Evolutionary conservation across 2,797 vertebrate species (phyloP).

Genomic region (Manis pentadactyla): DNA sequence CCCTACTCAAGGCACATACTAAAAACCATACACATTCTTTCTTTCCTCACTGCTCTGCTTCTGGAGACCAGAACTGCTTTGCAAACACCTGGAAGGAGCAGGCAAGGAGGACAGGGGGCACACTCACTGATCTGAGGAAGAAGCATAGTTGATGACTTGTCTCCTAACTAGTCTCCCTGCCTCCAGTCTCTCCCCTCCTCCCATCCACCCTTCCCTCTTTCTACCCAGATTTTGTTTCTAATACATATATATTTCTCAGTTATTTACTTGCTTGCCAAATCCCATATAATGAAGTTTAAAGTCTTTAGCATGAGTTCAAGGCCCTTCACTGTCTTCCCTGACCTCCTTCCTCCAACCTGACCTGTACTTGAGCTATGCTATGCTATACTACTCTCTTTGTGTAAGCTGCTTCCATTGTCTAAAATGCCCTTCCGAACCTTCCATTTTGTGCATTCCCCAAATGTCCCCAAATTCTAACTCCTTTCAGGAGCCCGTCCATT

Average conservation of each 20-base stretch:
- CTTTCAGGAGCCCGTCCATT: neutral
- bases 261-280: neutral
- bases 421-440: neutral
- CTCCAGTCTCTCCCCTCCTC: neutral
- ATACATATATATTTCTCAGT: neutral
- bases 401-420: neutral
- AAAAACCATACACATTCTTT: neutral
- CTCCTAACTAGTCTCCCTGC: neutral
- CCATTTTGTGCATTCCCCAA: neutral
- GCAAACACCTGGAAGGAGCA: neutral
- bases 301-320: neutral
- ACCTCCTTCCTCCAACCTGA: neutral
- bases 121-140: neutral
- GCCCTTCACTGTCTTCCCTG: neutral
- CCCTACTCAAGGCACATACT: too few species aligned
- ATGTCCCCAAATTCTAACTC: neutral
- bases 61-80: neutral
- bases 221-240: neutral
- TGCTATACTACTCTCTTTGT: neutral
- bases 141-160: neutral
- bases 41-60: neutral
- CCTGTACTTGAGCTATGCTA: neutral
- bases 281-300: neutral
- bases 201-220: neutral
- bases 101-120: neutral